phyloP scores from a whole-genome alignment of 2,797 vertebrate species.

The Sebastolobus altivelis region DNA sequence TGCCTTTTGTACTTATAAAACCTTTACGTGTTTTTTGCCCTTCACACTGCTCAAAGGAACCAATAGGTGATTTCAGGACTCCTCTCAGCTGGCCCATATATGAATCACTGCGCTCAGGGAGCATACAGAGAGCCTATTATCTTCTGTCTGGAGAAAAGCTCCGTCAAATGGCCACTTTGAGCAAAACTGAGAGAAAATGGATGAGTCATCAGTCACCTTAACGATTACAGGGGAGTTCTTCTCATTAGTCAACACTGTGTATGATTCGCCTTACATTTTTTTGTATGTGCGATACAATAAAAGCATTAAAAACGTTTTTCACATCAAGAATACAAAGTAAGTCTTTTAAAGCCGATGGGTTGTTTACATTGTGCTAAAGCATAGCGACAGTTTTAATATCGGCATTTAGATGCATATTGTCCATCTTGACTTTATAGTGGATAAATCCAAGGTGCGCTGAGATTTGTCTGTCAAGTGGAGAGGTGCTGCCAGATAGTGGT shows the following conservation, averaged over 20 bases:
- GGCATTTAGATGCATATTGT: neutral
- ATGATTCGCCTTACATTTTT: neutral
- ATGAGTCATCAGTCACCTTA: neutral
- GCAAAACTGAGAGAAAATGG: neutral
- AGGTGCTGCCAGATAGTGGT: neutral
- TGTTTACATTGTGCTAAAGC: neutral
- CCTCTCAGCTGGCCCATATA: neutral
- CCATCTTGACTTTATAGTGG: neutral
- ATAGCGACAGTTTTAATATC: neutral
- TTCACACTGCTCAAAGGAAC: neutral
- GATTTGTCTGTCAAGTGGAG: neutral
- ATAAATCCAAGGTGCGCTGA: neutral
- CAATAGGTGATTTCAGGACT: neutral
- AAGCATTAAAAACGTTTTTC: neutral
- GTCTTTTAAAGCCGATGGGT: neutral
- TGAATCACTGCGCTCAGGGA: neutral
- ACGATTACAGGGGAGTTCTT: neutral
- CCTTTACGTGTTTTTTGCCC: neutral
- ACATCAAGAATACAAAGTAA: neutral
- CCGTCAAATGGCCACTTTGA: slow-evolving; percentile 1
- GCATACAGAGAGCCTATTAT: neutral
- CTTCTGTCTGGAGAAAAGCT: neutral
- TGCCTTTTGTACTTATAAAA: neutral
- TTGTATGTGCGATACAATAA: neutral
- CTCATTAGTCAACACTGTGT: neutral